Percentiles rank a stretch among this genome's conserved stretches.
phyloP scores from a whole-genome alignment of 2,797 vertebrate species.

The Gymnoscopelus braueri region DNA sequence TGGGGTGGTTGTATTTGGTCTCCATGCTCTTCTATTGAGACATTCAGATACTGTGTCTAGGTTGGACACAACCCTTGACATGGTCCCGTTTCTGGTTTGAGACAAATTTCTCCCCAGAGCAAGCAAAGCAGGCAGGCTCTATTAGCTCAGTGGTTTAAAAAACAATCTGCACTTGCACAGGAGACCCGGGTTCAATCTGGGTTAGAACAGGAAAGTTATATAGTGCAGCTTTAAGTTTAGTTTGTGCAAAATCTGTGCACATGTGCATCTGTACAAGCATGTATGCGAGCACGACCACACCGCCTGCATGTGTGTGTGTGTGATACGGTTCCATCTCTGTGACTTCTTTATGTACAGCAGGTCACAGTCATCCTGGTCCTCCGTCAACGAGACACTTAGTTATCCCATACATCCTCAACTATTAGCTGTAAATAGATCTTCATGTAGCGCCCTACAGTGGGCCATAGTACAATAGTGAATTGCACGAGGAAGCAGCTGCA shows the following conservation, averaged over 20 bases:
- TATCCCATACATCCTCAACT: slow-evolving; percentile 20
- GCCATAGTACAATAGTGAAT: slow-evolving; percentile 41
- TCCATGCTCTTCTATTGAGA: no score
- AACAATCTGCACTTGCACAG: no score
- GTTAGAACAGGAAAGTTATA: no score
- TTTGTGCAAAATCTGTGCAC: background rate
- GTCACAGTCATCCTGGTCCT: slow-evolving; percentile 30
- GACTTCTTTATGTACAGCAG: slow-evolving; percentile 34
- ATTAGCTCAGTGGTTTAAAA: no score
- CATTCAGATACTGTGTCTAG: no score
- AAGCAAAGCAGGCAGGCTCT: no score
- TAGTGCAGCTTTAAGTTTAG: background rate
- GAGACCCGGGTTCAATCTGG: no score
- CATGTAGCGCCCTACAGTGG: slow-evolving; percentile 15
- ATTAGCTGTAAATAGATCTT: slow-evolving; percentile 64
- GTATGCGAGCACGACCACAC: background rate
- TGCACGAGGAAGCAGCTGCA: slow-evolving; percentile 77
- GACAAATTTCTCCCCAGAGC: no score
- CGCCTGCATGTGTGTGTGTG: background rate
- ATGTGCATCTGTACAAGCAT: background rate
- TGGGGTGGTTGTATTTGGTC: no score
- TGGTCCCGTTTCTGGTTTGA: no score
- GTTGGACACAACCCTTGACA: no score
- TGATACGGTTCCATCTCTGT: background rate
- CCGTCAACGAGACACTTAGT: slow-evolving; percentile 19